These are phyloP conservation scores for Glyptemys insculpta DNA, from an alignment of 2,797 vertebrate species.

Conservation along the genomic window DNA sequence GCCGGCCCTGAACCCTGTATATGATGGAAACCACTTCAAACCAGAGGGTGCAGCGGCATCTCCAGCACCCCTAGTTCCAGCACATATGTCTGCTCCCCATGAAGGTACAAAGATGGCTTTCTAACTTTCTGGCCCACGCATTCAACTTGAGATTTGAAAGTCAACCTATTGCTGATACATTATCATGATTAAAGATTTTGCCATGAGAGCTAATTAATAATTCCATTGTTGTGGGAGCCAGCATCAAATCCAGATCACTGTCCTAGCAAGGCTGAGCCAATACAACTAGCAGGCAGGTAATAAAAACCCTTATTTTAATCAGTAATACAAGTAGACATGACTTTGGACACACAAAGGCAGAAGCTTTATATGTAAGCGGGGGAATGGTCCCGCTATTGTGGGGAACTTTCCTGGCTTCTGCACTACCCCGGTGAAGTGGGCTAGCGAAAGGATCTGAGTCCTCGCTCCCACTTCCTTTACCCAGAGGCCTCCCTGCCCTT, in stretches of 20 bases:
- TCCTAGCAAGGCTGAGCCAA: neutral
- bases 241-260: neutral
- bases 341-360: neutral
- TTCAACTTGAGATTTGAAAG: neutral
- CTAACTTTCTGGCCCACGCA: neutral
- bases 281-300: neutral
- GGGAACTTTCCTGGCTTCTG: no score
- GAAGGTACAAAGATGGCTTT: neutral
- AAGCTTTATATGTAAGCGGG: no score
- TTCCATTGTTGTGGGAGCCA: neutral
- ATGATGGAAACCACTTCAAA: no score
- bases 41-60: no score
- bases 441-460: no score
- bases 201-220: slow-evolving; percentile 1
- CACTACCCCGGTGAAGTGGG: no score
- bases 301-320: neutral
- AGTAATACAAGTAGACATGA: neutral
- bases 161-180: neutral
- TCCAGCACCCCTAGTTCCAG: no score
- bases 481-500: no score
- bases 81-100: no score
- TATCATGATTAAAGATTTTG: neutral
- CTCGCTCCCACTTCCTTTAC: no score
- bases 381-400: no score
- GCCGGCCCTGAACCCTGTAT: no score